phyloP scores from a whole-genome alignment of 2,113 vertebrate genomes.

The Nesoenas mayeri region DNA sequence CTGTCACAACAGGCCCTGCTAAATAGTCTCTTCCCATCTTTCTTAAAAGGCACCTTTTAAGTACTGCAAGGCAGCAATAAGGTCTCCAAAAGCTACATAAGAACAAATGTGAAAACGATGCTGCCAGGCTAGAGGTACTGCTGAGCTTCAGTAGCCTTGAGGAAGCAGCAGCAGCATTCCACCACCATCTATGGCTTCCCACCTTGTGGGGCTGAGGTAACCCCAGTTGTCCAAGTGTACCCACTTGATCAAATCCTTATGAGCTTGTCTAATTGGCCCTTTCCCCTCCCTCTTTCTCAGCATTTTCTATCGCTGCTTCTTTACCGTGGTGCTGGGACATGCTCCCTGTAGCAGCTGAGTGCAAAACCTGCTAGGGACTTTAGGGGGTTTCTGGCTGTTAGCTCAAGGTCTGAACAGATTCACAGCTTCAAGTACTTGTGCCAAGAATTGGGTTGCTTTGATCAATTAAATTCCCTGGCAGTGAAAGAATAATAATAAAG shows the following conservation, averaged over 20 bases:
- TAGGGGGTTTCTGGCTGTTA: background rate
- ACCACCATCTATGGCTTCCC: background rate
- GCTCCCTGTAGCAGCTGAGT: background rate
- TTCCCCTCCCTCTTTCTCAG: background rate
- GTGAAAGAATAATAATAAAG: conserved; percentile 48
- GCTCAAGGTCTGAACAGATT: conserved; percentile 19
- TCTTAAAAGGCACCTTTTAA: too few species aligned
- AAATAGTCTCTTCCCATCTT: too few species aligned
- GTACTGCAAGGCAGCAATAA: too few species aligned
- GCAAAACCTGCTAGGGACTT: background rate
- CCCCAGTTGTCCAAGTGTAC: background rate
- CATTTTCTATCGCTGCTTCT: background rate
- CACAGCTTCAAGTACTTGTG: conserved; percentile 38
- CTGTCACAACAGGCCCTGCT: too few species aligned
- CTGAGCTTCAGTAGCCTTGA: background rate
- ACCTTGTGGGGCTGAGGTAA: background rate
- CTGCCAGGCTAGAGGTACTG: background rate
- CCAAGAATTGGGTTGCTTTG: conserved; percentile 60
- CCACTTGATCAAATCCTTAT: background rate
- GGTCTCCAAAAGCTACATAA: too few species aligned
- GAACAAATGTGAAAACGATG: background rate
- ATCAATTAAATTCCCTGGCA: conserved; percentile 62
- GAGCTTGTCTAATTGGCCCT: background rate
- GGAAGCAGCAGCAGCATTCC: background rate
- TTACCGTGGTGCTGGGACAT: background rate